Evolutionary conservation across 2,797 vertebrate genomes (phyloP).

Genomic region (Eospalax fontanierii): DNA sequence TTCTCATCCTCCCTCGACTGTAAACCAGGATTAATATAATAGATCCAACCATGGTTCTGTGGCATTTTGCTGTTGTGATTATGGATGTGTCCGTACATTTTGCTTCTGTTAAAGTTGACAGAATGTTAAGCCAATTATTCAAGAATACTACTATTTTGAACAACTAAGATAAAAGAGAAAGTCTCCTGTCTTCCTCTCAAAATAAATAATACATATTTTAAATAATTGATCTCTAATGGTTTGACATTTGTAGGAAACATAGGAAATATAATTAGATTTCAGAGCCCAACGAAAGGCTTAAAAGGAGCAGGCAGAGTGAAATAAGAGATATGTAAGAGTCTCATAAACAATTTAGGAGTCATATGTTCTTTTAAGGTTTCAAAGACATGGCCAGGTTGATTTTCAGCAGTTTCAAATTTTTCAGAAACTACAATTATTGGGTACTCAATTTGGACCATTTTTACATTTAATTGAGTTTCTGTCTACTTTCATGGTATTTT

Average conservation of each 20-base stretch:
- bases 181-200: neutral
- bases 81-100: neutral
- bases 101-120: neutral
- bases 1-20: neutral
- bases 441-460: neutral
- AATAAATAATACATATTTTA: neutral
- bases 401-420: neutral
- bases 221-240: slow-evolving; percentile 13
- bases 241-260: slow-evolving; percentile 10
- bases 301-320: neutral
- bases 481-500: neutral
- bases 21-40: neutral
- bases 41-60: neutral
- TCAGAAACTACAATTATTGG: neutral
- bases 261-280: slow-evolving; percentile 32
- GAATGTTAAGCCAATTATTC: slow-evolving; percentile 18
- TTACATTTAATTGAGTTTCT: neutral
- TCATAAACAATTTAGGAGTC: slow-evolving; percentile 10
- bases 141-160: neutral
- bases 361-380: neutral
- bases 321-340: neutral
- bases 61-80: neutral
- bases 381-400: neutral
- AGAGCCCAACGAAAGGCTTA: neutral
- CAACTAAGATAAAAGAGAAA: neutral